Percentiles rank a stretch among this genome's conserved stretches.
Conservation (phyloP, 2,888 invertebrate genomes). For the Palloptera scutellata region DNA sequence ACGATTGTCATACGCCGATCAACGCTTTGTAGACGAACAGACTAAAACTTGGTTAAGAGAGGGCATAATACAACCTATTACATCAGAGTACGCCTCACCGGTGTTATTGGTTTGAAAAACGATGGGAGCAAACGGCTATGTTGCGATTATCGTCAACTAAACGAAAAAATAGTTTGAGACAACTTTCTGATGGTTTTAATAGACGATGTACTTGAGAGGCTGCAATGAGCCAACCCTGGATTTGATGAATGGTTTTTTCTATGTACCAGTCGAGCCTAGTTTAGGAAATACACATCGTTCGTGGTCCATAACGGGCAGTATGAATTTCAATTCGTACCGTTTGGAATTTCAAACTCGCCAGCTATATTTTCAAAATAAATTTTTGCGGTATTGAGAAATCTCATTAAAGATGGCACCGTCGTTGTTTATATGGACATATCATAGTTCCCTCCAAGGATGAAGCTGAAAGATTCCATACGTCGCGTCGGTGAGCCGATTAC, state of each 20-base stretch:
- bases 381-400: conserved; percentile 28
- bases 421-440: conserved; percentile 37
- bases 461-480: conserved; percentile 22
- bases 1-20: conserved; percentile 30
- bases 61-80: conserved; percentile 49
- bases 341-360: conserved; percentile 40
- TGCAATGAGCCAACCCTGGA: conserved; percentile 41
- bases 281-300: conserved; percentile 43
- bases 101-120: conserved; percentile 45
- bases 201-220: conserved; percentile 34
- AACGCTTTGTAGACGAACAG: conserved; percentile 42
- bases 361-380: conserved; percentile 36
- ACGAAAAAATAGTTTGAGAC: conserved; percentile 37
- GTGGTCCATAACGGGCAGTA: conserved; percentile 44
- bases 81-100: conserved; percentile 50
- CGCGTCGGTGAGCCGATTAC: conserved; percentile 4
- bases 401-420: conserved; percentile 25
- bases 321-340: conserved; percentile 41
- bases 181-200: conserved; percentile 39
- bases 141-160: conserved; percentile 40
- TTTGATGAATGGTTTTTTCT: conserved; percentile 43
- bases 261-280: conserved; percentile 40
- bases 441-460: conserved; percentile 33
- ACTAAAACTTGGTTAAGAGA: conserved; percentile 50
- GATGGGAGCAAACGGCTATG: conserved; percentile 36